Conservation (phyloP, 2,113 vertebrate genomes). For the Camelus dromedarius region DNA sequence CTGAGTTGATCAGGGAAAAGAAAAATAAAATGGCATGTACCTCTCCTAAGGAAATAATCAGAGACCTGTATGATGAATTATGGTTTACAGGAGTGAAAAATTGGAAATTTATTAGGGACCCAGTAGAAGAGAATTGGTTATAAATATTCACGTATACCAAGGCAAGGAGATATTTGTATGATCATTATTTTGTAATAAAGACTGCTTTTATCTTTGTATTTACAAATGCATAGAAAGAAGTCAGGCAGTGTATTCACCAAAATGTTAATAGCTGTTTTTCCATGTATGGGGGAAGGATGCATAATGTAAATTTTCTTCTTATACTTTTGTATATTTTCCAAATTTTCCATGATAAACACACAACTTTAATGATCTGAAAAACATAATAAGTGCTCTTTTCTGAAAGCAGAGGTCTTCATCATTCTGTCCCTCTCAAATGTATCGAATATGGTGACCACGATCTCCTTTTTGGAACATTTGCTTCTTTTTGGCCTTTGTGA, state of each 20-base stretch:
- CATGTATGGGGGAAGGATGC: neutral
- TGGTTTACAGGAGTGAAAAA: neutral
- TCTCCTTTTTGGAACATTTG: neutral
- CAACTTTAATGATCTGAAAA: neutral
- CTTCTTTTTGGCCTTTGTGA: neutral
- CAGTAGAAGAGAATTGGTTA: neutral
- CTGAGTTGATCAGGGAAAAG: neutral
- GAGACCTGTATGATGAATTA: neutral
- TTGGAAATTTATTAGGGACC: neutral
- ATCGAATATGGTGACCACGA: neutral
- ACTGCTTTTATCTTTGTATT: neutral
- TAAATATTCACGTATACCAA: neutral
- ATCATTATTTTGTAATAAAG: neutral
- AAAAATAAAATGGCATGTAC: neutral
- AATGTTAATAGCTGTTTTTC: neutral
- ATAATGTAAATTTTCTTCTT: neutral
- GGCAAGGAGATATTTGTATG: neutral
- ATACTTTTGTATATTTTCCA: neutral
- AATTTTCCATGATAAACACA: neutral
- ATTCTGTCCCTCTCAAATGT: neutral
- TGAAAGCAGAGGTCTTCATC: neutral
- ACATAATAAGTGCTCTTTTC: too few species aligned
- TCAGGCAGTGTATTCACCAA: neutral
- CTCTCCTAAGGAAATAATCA: neutral
- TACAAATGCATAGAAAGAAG: neutral